Evolutionary conservation across 2,797 vertebrate species (phyloP), one percentile per base, ranked within the genome.

Genomic region (Coregonus ussuriensis): DNA sequence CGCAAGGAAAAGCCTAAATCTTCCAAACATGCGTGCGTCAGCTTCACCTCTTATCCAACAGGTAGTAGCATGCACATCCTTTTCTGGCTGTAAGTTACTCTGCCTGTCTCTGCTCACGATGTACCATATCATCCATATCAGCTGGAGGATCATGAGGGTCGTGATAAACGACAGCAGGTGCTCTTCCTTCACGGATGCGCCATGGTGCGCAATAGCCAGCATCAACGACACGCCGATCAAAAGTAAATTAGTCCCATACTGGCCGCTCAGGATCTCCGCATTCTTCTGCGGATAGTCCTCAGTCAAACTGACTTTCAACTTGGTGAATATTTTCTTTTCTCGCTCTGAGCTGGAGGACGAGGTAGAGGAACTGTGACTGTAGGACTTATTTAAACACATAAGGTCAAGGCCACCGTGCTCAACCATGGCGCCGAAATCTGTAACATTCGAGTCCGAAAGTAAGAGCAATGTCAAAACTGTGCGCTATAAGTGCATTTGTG

Each of bases 111-210:
- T 94, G 86, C 94, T 94, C 88, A 95, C 91, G 81, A 96, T 93
- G 94, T 98, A 98, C 96, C 97, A 98, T 85, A 97, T 86, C 98
- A 99, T 98, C 98, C 98, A 99, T 56, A 95, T 78, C 86, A 99
- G 90, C 93, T 99, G 98, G 72, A 98, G 91, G 72, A 96, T 89
- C 96, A 99, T 97, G 81, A 99, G 94, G 37, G 95, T 92, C 76
- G 95, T 95, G 82, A 97, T 92, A 67, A 96, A 95, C 77, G 95
- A 91, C 74, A 98, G 90, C 86, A 98, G 88, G 87, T 95, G 93
- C 81, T 96, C 92, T 86, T 96, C 95, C 72, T 92, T 89, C 84
- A 97, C 93, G 35, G 94, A 89, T 56, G 93, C 85, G 4, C 93
- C 95, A 1, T 95, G 94, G 84, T 96, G 93, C 2, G 97, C 94